A percentile compares a stretch with the other conserved stretches of the same genome.
phyloP scores from a whole-genome alignment of 2,888 invertebrate species.

The Cylindroiulus punctatus region DNA sequence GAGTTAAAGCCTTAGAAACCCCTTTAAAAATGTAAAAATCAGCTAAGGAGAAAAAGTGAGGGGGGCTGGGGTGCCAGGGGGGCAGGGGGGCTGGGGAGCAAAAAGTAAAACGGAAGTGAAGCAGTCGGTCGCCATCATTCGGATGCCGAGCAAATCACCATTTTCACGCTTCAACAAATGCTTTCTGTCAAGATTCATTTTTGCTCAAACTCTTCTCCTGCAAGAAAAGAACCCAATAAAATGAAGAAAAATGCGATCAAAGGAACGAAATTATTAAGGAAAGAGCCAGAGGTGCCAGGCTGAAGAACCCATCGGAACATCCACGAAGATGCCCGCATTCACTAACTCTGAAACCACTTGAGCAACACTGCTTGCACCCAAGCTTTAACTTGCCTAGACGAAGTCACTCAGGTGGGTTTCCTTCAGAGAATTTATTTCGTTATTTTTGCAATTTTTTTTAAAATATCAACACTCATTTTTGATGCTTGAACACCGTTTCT shows the following conservation, averaged over 20 bases:
- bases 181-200: slow-evolving; percentile 37
- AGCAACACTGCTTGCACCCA: no score
- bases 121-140: neutral
- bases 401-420: no score
- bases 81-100: no score
- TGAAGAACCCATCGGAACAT: neutral
- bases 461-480: no score
- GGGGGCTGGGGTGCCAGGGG: no score
- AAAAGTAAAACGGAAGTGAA: neutral
- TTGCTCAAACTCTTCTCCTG: neutral
- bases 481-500: no score
- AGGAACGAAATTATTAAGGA: neutral
- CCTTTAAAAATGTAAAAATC: slow-evolving; percentile 23
- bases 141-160: slow-evolving; percentile 22
- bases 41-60: neutral
- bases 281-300: neutral
- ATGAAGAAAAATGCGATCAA: neutral
- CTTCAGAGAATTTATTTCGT: no score
- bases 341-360: no score
- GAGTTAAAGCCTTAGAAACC: neutral
- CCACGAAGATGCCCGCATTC: neutral
- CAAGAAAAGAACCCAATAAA: neutral
- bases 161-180: slow-evolving; percentile 34
- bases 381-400: no score
- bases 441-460: no score